Conservation (phyloP, 2,113 vertebrate species). For the Vidua chalybeata region DNA sequence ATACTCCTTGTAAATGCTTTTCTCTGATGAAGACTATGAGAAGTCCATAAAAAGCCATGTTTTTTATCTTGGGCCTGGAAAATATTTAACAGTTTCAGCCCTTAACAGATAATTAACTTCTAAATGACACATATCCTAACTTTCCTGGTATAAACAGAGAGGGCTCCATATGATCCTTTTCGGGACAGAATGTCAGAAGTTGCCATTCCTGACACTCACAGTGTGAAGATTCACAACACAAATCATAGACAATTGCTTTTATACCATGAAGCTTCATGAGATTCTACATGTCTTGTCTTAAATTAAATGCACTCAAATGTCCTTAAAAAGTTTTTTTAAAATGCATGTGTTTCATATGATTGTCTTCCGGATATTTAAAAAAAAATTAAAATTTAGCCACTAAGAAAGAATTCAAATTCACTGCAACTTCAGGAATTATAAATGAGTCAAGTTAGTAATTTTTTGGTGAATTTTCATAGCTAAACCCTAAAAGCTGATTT, state of each 20-base stretch:
- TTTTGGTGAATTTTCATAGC: neutral
- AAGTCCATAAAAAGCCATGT: neutral
- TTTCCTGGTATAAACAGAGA: neutral
- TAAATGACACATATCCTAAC: neutral
- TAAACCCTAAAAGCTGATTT: neutral
- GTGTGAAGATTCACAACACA: neutral
- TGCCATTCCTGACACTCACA: neutral
- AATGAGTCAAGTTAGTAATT: neutral
- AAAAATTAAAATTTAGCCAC: neutral
- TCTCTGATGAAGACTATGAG: neutral
- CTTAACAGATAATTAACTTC: neutral
- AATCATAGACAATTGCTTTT: neutral
- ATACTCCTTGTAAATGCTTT: neutral
- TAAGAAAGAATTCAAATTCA: neutral
- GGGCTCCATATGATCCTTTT: neutral
- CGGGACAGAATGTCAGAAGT: neutral
- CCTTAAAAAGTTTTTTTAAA: neutral
- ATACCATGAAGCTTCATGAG: neutral
- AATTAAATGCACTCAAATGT: neutral
- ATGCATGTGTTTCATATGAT: neutral
- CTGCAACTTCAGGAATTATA: neutral
- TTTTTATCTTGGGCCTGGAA: neutral
- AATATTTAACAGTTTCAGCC: neutral
- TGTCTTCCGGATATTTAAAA: neutral
- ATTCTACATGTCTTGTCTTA: neutral